A percentile compares a stretch with the other conserved stretches of the same genome.
These are phyloP conservation scores for Venustaconcha ellipsiformis DNA, from an alignment of 1,140 invertebrate genomes.

Conservation along the genomic window DNA sequence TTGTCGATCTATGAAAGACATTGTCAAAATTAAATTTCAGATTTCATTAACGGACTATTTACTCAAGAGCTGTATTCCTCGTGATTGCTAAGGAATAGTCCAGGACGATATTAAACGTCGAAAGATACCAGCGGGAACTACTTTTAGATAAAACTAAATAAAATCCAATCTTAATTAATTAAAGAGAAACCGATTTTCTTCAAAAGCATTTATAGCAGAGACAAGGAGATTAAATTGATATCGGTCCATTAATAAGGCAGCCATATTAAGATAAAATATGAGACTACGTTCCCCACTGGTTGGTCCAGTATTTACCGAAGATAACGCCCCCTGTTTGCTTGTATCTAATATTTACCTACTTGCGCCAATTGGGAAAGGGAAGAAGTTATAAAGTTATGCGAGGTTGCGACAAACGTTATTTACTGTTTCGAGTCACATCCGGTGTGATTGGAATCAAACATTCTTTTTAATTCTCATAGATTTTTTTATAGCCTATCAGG, in stretches of 20 bases:
- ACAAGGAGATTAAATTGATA: not conserved
- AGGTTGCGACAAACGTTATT: conserved; percentile 20
- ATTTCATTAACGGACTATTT: conserved; percentile 26
- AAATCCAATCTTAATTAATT: conserved; percentile 21
- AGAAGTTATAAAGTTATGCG: conserved; percentile 22
- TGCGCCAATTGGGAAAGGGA: conserved; percentile 6
- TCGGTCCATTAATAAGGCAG: not conserved
- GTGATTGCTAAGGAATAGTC: conserved; percentile 20
- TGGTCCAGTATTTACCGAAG: conserved; percentile 22
- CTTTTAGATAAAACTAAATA: conserved; percentile 12
- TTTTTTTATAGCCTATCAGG: no score
- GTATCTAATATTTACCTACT: conserved; percentile 20
- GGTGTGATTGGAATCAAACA: conserved; percentile 5
- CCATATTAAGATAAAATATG: conserved; percentile 34
- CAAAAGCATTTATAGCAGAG: not conserved
- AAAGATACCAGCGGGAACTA: conserved; percentile 22
- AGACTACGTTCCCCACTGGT: not conserved
- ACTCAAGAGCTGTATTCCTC: conserved; percentile 20
- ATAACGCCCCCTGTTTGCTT: conserved; percentile 14
- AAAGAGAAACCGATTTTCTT: conserved; percentile 1
- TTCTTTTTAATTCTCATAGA: not conserved
- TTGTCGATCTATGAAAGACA: no score
- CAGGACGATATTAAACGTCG: conserved; percentile 13
- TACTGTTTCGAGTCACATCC: conserved; percentile 3
- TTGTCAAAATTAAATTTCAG: not conserved